Percentiles rank a stretch among this genome's conserved stretches.
Conservation (phyloP, 1,140 invertebrate genomes). For the Bombus huntii region DNA sequence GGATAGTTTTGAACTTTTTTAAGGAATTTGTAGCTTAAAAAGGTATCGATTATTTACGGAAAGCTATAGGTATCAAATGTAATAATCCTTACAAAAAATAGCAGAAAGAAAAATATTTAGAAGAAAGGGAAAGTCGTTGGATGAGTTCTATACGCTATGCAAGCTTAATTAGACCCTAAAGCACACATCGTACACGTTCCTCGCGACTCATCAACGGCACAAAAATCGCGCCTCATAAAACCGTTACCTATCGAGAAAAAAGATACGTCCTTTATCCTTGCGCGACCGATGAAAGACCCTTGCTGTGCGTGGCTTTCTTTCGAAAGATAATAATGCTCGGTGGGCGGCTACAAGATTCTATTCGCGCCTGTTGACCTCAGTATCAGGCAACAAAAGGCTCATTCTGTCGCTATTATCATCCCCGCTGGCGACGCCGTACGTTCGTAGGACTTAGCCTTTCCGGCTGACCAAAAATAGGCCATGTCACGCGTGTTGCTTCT, state of each 20-base stretch:
- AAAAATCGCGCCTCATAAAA: constrained; percentile 34
- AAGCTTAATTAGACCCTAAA: too few species aligned
- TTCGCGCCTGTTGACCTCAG: constrained; percentile 71
- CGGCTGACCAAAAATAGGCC: constrained; percentile 57
- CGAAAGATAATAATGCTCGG: constrained; percentile 62
- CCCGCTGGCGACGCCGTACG: constrained; percentile 58
- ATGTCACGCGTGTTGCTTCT: constrained; percentile 28
- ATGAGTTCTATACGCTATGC: too few species aligned
- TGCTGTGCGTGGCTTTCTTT: constrained; percentile 64
- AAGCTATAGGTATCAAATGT: too few species aligned
- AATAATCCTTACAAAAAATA: too few species aligned
- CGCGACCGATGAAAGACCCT: constrained; percentile 49
- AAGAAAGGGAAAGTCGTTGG: too few species aligned
- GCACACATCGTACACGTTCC: neutral
- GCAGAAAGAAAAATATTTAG: too few species aligned
- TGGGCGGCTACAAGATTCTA: constrained; percentile 57
- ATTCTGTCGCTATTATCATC: constrained; percentile 78
- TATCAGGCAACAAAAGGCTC: constrained; percentile 74
- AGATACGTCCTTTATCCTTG: constrained; percentile 62
- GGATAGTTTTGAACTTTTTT: too few species aligned
- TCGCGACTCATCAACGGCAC: neutral
- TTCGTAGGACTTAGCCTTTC: constrained; percentile 65
- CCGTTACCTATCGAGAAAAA: constrained; percentile 31
- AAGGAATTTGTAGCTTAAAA: too few species aligned
- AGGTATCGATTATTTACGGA: too few species aligned